Evolutionary conservation across 1,140 invertebrate species (phyloP), one percentile per base, ranked within the genome.

Genomic region (Hycleus phaleratus): DNA sequence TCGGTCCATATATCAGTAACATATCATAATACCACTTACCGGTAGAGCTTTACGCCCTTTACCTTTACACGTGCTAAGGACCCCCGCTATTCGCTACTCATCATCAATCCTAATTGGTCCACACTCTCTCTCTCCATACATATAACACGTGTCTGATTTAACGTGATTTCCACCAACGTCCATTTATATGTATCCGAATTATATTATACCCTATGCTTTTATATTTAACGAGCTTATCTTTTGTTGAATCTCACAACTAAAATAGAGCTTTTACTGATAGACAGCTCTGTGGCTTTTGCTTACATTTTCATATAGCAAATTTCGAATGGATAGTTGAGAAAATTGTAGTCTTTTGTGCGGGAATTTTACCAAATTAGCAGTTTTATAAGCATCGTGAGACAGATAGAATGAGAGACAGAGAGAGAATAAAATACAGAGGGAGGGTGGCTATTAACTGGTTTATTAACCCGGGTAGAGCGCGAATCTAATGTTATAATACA

Each of bases 401-500:
- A 18, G 18, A 18, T 18, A 18, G 18, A 18, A 18, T 2, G 18
- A 18, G 18, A 18, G 18, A 18, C 32, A 32, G 32, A 32, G 7
- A 32, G 32, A 32, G 32, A 32, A 32, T 32, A 32, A 5, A 32
- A 32, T 5, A 5, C 4, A 50, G 44, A 47, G 45, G 53, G 56
- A 52, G 56, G 54, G 52, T 50, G 54, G 62, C 60, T 64, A 64
- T 64, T 64, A 64, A 61, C 62, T 58, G 59, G 54, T 64, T 64
- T 64, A 64, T 64, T 64, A 64, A 64, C 62, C 53, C 56, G 60
- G 56, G 49, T 49, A 32, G 32, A 59, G 53, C 59, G 62, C 56
- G 62, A 61, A 64, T 64, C 59, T 64, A 60, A 64, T 64, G 62
- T 64, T 56, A 64, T 64, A 64, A 64, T 64, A 61, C 53, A 64